Base-by-base conservation (phyloP, 2,797 vertebrate genomes). In the Steatocranus sp. region DNA sequence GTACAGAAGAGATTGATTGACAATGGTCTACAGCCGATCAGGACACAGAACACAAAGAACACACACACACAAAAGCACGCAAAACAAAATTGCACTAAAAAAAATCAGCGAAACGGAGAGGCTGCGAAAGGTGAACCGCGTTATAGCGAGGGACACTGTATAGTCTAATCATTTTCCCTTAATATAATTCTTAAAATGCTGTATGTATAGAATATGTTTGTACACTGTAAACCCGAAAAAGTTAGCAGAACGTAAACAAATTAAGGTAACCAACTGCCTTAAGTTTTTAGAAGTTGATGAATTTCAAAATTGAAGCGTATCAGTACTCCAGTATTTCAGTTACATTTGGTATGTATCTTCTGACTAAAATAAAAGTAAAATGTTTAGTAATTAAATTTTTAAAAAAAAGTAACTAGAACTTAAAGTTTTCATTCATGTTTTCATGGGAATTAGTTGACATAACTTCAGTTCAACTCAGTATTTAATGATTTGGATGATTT, bases 201-300 rank as follows among this genome's bases (percentile, higher is more conserved):
- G 14, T 46, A 11, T 25, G 4, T 70, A 27, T 27, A 46, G 66
- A 70, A 43, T 43, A 27, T 27, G 38, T 27, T 32, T 58, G 2
- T n/a, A n/a, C 18, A n/a, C 48, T n/a, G 18, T 0, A 53, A 5
- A 56, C 27, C 9, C 3, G 0, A 58, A 32, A 18, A 58, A 0
- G 30, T 58, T 32, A 0, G 54, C 17, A 58, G 30, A 58, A 58
- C 30, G 18, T 58, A 32, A 32, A 56, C 25, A 56, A 54, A 30
- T 56, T 56, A 56, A 58, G 54, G 17, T 32, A 58, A 58, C 9
- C 3, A 32, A 32, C 17, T 58, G 17, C 27, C 17, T 58, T 27
- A 53, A 53, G 23, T 27, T 58, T 58, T 58, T 32, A 18, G 17
- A 58, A 32, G 27, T 7, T 58, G 27, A 32, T 32, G 54, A 32